Percentiles rank a stretch among this genome's conserved stretches.
Evolutionary conservation across 2,888 invertebrate genomes (phyloP).

Genomic region (Habroteleia sp.): DNA sequence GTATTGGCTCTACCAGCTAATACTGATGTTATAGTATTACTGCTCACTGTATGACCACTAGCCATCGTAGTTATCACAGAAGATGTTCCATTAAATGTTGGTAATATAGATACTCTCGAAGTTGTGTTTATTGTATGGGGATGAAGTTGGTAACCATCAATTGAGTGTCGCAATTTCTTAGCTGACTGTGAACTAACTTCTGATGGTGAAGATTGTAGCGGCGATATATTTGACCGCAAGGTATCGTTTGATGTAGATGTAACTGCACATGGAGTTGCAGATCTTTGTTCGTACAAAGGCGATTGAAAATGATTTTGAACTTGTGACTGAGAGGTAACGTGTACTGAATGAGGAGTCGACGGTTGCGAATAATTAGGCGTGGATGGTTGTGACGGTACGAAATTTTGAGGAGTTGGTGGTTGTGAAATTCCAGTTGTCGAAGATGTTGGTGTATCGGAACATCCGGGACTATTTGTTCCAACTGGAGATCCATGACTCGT

Average conservation of each 20-base stretch:
- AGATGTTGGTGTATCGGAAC: constrained; percentile 81
- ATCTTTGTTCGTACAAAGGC: constrained; percentile 70
- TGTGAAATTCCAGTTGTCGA: constrained; percentile 75
- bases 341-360: constrained; percentile 76
- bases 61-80: constrained; percentile 85
- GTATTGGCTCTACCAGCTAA: constrained; percentile 89
- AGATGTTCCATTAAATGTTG: constrained; percentile 72
- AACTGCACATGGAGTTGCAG: constrained; percentile 72
- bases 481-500: constrained; percentile 90
- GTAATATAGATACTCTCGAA: constrained; percentile 68
- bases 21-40: constrained; percentile 91
- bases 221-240: constrained; percentile 51
- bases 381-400: constrained; percentile 77
- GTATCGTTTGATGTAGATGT: constrained; percentile 59
- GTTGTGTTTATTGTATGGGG: constrained; percentile 74
- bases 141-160: constrained; percentile 78
- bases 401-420: constrained; percentile 77
- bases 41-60: constrained; percentile 88
- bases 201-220: constrained; percentile 63
- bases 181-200: constrained; percentile 75
- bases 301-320: constrained; percentile 73
- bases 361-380: constrained; percentile 79
- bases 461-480: constrained; percentile 83
- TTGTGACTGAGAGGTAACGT: constrained; percentile 59
- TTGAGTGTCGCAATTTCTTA: constrained; percentile 77